These are phyloP conservation scores for Sebastes fasciatus DNA, from an alignment of 2,113 vertebrate species.

Conservation along the genomic window DNA sequence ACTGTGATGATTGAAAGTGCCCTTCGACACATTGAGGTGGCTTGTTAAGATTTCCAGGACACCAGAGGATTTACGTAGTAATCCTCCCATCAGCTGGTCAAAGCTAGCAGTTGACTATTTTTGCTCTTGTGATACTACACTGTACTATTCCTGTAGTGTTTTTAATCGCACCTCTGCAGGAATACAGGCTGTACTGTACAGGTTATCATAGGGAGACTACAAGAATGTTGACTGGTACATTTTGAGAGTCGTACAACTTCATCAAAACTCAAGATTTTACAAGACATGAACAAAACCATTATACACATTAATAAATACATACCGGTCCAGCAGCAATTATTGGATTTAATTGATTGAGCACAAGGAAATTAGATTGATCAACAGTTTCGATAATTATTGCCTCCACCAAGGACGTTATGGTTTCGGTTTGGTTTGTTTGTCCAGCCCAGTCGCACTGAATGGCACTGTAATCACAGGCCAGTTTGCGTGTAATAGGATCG, in stretches of 20 bases:
- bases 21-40: conserved; percentile 45
- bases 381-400: no score
- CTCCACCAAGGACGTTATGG: no score
- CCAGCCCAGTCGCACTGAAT: no score
- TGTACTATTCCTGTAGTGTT: conserved; percentile 7
- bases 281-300: background rate
- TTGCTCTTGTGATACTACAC: conserved; percentile 20
- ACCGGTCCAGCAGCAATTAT: background rate
- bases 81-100: conserved; percentile 63
- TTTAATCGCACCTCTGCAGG: background rate
- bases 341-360: no score
- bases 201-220: background rate
- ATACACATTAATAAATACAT: background rate
- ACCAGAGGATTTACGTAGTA: conserved; percentile 68
- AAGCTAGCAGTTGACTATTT: conserved; percentile 40
- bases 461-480: no score
- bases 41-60: conserved; percentile 71
- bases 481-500: no score
- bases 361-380: no score
- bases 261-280: background rate
- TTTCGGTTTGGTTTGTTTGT: no score
- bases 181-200: background rate
- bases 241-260: background rate
- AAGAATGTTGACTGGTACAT: background rate
- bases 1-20: background rate